Evolutionary conservation across 2,888 invertebrate species (phyloP).

Genomic region (Caradrina kadenii): DNA sequence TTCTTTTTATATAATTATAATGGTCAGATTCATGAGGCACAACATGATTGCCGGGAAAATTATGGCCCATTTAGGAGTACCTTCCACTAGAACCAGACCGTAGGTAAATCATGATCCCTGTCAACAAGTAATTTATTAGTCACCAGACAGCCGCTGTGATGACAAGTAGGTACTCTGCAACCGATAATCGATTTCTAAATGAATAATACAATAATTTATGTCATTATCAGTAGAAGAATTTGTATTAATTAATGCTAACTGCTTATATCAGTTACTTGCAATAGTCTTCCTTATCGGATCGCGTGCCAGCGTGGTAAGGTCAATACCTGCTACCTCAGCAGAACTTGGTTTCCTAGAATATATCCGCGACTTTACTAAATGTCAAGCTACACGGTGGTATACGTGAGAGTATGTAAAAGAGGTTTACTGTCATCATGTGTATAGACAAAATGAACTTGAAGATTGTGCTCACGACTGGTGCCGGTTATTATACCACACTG

Average conservation of each 20-base stretch:
- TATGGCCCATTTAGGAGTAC: too few species aligned
- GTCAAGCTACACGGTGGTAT: too few species aligned
- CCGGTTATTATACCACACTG: too few species aligned
- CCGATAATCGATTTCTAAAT: conserved; percentile 24
- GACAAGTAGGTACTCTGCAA: conserved; percentile 30
- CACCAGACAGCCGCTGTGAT: conserved; percentile 6
- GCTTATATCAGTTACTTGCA: conserved; percentile 14
- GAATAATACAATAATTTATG: conserved; percentile 18
- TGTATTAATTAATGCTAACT: conserved; percentile 17
- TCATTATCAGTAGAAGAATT: conserved; percentile 9
- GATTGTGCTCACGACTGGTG: too few species aligned
- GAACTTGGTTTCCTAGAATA: conserved; percentile 1
- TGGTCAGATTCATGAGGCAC: too few species aligned
- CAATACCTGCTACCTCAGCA: conserved; percentile 2
- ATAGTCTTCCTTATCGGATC: conserved; percentile 27
- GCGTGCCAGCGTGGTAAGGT: conserved; percentile 31
- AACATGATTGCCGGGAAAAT: too few species aligned
- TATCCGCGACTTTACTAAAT: too few species aligned
- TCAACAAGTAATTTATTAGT: neutral
- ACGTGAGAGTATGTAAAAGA: too few species aligned
- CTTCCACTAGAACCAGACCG: too few species aligned
- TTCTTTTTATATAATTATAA: too few species aligned
- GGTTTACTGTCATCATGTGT: too few species aligned
- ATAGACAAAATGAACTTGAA: too few species aligned
- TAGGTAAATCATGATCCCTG: conserved; percentile 1